Evolutionary conservation across 1,140 invertebrate genomes (phyloP), one percentile per base, ranked within the genome.

Genomic region (Bombus breviceps): DNA sequence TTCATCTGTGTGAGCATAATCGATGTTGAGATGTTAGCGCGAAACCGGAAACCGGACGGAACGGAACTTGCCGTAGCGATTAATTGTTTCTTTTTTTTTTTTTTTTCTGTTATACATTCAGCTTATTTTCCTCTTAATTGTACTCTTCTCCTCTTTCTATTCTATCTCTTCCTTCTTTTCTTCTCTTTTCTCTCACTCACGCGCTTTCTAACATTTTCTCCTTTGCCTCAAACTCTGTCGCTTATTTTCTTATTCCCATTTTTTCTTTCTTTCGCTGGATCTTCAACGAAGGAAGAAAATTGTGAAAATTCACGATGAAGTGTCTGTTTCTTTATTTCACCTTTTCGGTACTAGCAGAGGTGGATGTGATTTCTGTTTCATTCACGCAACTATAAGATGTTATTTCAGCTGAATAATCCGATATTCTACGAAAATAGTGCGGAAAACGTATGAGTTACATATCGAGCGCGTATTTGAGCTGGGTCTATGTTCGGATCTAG

Each of bases 1-100:
- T 94, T 93, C 93, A 92, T 95, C 91, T 94, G 93, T 95, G 94
- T 94, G 92, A 94, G 93, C 93, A 89, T 94, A 94, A 79, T 89
- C 79, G 68, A 90, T 87, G 88, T 85, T 87, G 88, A 91, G 64
- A 83, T 85, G 86, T 88, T 88, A 89, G 76, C 82, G 87, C 86
- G 88, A 88, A 34, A 59, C 81, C 53, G 72, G 62, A 69, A 76
- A 89, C 18, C 74, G 78, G 81, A 73, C 80, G 59, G 59, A 86
- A 83, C 81, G 59, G 64, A 72, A 68, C 34, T 25, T 82, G 89
- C 88, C 86, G 84, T 90, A 75, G 71, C 28, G 78, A 74, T 88
- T 79, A 47, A 82, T 43, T 88, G 71, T 81, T 88, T 53, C 86
- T 85, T 84, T 2, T 22, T 22, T 53, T 2, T 22, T 22, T 53